phyloP scores from a whole-genome alignment of 1,140 invertebrate species.

The Drosophila navojoa region DNA sequence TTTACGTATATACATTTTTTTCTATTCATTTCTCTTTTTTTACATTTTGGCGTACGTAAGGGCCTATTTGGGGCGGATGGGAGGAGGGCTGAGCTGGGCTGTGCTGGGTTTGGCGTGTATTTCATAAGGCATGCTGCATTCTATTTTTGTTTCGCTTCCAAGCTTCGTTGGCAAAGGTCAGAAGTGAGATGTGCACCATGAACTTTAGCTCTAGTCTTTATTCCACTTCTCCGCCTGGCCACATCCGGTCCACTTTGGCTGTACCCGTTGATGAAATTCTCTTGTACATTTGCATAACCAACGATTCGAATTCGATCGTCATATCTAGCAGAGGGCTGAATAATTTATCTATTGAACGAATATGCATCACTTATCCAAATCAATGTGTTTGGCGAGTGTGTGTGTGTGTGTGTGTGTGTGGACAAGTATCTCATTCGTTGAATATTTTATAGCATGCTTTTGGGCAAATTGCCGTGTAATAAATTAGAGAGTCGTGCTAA shows the following conservation, averaged over 20 bases:
- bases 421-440: constrained; percentile 34
- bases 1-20: constrained; percentile 4
- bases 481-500: constrained; percentile 58
- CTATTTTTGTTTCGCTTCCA: constrained; percentile 46
- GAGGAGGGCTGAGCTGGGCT: not conserved
- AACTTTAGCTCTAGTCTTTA: constrained; percentile 33
- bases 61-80: constrained; percentile 10
- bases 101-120: not conserved
- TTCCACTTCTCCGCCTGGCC: not conserved
- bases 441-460: constrained; percentile 77
- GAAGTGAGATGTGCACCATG: constrained; percentile 44
- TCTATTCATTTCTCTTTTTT: not conserved
- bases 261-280: constrained; percentile 20
- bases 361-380: constrained; percentile 27
- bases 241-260: not conserved
- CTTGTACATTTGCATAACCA: constrained; percentile 37
- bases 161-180: constrained; percentile 42
- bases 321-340: constrained; percentile 15
- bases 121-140: constrained; percentile 41
- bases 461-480: constrained; percentile 67
- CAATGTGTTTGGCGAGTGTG: not conserved
- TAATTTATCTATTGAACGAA: constrained; percentile 31
- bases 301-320: constrained; percentile 34
- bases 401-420: not conserved
- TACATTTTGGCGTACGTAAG: constrained; percentile 8